Evolutionary conservation across 23 tunicate genomes (phyloP).

Genomic region (Styela clava): DNA sequence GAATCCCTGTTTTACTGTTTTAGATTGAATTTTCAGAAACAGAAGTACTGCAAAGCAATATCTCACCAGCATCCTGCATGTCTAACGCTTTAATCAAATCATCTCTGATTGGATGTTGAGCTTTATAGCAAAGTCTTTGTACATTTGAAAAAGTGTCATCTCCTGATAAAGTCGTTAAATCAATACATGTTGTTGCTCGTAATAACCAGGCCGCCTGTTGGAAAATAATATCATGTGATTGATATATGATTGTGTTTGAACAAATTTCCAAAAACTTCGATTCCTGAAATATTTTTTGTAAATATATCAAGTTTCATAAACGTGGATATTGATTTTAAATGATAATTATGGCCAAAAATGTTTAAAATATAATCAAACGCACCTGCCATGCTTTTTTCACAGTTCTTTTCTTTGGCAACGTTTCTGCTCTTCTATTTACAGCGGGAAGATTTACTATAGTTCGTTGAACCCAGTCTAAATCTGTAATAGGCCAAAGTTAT

Average conservation of each 20-base stretch:
- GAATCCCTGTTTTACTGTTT: too few species aligned
- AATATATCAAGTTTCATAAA: too few species aligned
- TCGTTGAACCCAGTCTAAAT: conserved; percentile 66
- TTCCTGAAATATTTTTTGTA: too few species aligned
- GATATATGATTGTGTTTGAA: neutral
- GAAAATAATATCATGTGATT: neutral
- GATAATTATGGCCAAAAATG: too few species aligned
- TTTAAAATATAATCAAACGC: too few species aligned
- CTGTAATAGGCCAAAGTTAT: conserved; percentile 13
- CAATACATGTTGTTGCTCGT: conserved; percentile 84
- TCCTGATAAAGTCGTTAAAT: conserved; percentile 93
- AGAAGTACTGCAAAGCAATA: too few species aligned
- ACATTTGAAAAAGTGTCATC: conserved; percentile 93
- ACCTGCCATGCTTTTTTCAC: conserved; percentile 92
- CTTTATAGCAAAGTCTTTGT: conserved; percentile 84
- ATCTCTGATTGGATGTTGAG: conserved; percentile 76
- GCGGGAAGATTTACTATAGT: conserved; percentile 73
- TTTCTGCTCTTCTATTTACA: conserved; percentile 90
- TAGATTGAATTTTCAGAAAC: too few species aligned
- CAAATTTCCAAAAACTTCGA: too few species aligned
- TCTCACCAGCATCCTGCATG: conserved; percentile 28
- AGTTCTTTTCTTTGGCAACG: conserved; percentile 68
- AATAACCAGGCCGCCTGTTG: conserved; percentile 96
- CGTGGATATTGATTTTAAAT: too few species aligned
- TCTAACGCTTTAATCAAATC: conserved; percentile 55